Base-by-base conservation (phyloP, 1,140 invertebrate genomes). In the Trichoplusia ni region DNA sequence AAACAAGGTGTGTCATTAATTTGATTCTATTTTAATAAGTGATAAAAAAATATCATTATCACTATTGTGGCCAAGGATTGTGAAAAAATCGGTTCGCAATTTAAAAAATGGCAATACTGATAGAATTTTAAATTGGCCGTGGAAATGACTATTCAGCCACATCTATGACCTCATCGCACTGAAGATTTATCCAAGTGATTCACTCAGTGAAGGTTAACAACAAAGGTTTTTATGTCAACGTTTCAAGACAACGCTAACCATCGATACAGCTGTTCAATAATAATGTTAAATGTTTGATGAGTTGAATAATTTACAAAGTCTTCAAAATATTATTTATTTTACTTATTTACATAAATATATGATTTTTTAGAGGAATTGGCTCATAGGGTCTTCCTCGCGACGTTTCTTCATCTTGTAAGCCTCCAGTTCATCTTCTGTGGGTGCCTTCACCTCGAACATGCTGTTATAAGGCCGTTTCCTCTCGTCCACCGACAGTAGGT, bases 381-480 rank as follows among this genome's bases (percentile, higher is more conserved):
- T 92, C 97, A 99, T 99, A 0, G 98, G 98, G 91, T 99, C 98
- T 63, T 99, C 98, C 1, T 94, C 94, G 27, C 97, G 90, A 59
- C 92, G 90, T 18, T 95, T 93, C 84, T 98, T 98, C 91, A 98
- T 95, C 71, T 95, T 94, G 91, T 96, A 99, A 1, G 97, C 98
- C 89, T 99, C 98, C 82, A 99, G 94, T 89, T 99, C 97, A 75
- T 98, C 96, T 61, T 97, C 95, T 0, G 97, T 96, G 0, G 96
- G 96, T 70, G 95, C 95, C 65, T 95, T 95, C 0, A 94, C 93
- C 69, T 96, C 94, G 68, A 94, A 95, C 94, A 96, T 96, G 73
- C 96, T 98, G 82, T 99, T 98, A 81, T 98, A 99, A 0, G 96
- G 94, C 16, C 98, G 90, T 83, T 99, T 98, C 18, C 97, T 91